Percentiles rank a stretch among this genome's conserved stretches.
phyloP scores from a whole-genome alignment of 2,888 invertebrate genomes.

The Tachina grossa region DNA sequence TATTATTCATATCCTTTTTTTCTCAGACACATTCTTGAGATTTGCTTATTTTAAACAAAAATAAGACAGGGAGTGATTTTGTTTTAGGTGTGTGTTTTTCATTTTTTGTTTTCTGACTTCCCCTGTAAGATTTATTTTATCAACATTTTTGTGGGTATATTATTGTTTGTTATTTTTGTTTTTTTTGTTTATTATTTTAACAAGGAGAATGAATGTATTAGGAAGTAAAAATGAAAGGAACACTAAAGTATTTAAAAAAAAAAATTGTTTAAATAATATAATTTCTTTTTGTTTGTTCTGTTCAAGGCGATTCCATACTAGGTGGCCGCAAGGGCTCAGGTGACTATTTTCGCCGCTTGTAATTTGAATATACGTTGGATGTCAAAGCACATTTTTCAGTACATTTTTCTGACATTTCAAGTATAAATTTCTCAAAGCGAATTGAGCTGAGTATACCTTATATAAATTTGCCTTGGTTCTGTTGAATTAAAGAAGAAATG shows the following conservation, averaged over 20 bases:
- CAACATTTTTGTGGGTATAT: conserved; percentile 58
- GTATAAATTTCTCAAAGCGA: too few relatives aligned
- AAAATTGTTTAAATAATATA: conserved; percentile 54
- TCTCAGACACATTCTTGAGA: conserved; percentile 42
- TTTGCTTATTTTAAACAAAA: conserved; percentile 45
- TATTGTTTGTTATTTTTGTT: conserved; percentile 48
- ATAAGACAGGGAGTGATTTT: conserved; percentile 46
- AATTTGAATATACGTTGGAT: too few relatives aligned
- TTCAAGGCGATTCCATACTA: too few relatives aligned
- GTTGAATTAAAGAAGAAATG: conserved; percentile 18
- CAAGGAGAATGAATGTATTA: conserved; percentile 39
- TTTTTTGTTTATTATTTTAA: conserved; percentile 63
- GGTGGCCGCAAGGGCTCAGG: too few relatives aligned
- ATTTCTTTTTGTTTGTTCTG: conserved; percentile 31
- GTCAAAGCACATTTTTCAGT: too few relatives aligned
- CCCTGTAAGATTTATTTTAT: conserved; percentile 50
- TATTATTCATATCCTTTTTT: conserved; percentile 58
- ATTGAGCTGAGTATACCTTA: too few relatives aligned
- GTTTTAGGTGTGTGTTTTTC: conserved; percentile 76
- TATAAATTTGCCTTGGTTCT: too few relatives aligned
- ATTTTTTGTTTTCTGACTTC: conserved; percentile 48
- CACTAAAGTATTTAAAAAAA: conserved; percentile 32
- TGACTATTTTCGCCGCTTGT: too few relatives aligned
- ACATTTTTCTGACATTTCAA: too few relatives aligned
- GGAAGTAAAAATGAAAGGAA: conserved; percentile 28